phyloP scores from a whole-genome alignment of 1,140 invertebrate genomes.

The Tribolium castaneum region DNA sequence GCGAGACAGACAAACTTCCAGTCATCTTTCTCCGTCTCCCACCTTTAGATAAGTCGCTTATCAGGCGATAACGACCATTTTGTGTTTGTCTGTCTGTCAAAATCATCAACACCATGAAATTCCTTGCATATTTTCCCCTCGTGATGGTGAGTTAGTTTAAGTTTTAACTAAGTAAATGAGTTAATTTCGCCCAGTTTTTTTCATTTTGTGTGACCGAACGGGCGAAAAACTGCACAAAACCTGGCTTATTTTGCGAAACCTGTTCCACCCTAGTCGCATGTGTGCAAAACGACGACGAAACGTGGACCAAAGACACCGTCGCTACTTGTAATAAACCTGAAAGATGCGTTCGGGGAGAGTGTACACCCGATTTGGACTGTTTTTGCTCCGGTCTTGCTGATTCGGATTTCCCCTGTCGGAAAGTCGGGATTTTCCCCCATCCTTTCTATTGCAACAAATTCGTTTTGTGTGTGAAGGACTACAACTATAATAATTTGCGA shows the following conservation, averaged over 20 bases:
- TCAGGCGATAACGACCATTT: too few species aligned
- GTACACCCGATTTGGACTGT: background rate
- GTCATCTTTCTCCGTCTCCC: too few species aligned
- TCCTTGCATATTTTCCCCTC: background rate
- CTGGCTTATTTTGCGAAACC: background rate
- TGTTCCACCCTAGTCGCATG: constrained; percentile 1
- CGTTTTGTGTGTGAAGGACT: background rate
- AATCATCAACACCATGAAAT: too few species aligned
- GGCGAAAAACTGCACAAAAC: background rate
- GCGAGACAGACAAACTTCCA: too few species aligned
- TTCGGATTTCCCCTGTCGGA: background rate
- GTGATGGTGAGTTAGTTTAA: too few species aligned
- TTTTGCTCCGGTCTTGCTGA: background rate
- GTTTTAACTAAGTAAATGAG: too few species aligned
- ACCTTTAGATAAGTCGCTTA: too few species aligned
- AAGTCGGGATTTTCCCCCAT: background rate
- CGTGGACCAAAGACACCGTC: background rate
- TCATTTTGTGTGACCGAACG: background rate
- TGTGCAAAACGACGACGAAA: background rate
- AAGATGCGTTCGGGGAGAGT: background rate
- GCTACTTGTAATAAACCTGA: background rate
- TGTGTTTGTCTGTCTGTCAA: too few species aligned
- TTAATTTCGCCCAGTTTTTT: background rate
- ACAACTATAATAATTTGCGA: background rate
- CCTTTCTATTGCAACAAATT: constrained; percentile 7